Percentiles rank a stretch among this genome's conserved stretches.
Conservation (phyloP, 2,797 vertebrate genomes). For the Phylloscopus collybita region DNA sequence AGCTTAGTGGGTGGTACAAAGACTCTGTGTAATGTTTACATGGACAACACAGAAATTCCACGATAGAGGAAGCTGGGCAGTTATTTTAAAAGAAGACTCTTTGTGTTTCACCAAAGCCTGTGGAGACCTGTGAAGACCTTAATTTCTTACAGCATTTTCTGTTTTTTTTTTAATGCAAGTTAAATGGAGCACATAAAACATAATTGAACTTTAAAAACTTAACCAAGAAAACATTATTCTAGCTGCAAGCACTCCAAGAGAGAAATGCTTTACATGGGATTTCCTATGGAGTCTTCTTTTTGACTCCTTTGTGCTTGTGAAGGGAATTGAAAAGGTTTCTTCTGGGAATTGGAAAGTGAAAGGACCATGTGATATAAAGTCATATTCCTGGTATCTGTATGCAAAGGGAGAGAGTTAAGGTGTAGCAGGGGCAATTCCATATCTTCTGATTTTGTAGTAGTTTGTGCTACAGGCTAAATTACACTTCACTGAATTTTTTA, state of each 20-base stretch:
- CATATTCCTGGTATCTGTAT: background rate
- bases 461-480: background rate
- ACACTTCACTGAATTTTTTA: background rate
- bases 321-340: background rate
- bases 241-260: background rate
- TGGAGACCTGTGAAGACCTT: background rate
- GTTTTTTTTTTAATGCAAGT: background rate
- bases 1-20: slow-evolving; percentile 46
- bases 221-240: background rate
- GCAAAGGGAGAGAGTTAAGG: background rate
- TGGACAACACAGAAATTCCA: slow-evolving; percentile 4
- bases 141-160: background rate
- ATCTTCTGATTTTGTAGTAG: background rate
- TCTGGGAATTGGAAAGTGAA: background rate
- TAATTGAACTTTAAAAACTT: slow-evolving; percentile 8
- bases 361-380: background rate
- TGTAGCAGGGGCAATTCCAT: background rate
- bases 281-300: background rate
- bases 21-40: slow-evolving; percentile 52
- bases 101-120: background rate
- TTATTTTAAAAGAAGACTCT: slow-evolving; percentile 15
- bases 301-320: background rate
- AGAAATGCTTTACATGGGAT: background rate
- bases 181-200: background rate
- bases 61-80: slow-evolving; percentile 10